Conservation (phyloP, 92 coral and sea anemone species). For the Actinostola sp. region DNA sequence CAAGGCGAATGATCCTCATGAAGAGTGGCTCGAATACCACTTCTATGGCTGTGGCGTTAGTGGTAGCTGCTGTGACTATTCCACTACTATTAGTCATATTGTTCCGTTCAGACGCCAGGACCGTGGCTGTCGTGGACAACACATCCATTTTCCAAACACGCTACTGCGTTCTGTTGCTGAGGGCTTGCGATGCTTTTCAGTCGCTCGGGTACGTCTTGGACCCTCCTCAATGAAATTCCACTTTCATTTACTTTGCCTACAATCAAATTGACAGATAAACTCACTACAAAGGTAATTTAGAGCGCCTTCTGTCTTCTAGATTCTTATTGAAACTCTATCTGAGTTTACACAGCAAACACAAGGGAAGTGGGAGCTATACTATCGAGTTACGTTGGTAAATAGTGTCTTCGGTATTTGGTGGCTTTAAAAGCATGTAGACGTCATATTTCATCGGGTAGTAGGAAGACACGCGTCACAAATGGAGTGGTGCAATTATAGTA, state of each 20-base stretch:
- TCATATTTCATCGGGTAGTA: constrained; percentile 14
- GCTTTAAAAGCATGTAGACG: constrained; percentile 22
- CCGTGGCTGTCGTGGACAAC: too few species aligned
- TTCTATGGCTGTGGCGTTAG: not conserved
- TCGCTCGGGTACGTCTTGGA: not conserved
- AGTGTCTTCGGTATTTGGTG: constrained; percentile 44
- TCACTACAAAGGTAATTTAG: constrained; percentile 33
- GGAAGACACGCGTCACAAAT: constrained; percentile 12
- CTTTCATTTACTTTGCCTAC: constrained; percentile 31
- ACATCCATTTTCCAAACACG: not conserved
- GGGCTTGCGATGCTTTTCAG: not conserved
- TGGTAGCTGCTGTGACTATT: not conserved
- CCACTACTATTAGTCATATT: too few species aligned
- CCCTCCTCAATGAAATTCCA: constrained; percentile 27
- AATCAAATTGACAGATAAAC: constrained; percentile 46
- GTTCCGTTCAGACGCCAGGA: not conserved
- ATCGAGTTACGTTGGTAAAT: constrained; percentile 47
- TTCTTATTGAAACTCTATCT: constrained; percentile 42
- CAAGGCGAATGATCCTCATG: constrained; percentile 77
- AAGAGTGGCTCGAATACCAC: constrained; percentile 72
- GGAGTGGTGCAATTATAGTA: not conserved
- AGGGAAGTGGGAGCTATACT: constrained; percentile 8
- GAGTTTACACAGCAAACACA: constrained; percentile 43
- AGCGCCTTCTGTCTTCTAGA: constrained; percentile 41
- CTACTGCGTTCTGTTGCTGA: not conserved